Evolutionary conservation across 2,797 vertebrate species (phyloP).

Genomic region (Acanthurus lineatus): DNA sequence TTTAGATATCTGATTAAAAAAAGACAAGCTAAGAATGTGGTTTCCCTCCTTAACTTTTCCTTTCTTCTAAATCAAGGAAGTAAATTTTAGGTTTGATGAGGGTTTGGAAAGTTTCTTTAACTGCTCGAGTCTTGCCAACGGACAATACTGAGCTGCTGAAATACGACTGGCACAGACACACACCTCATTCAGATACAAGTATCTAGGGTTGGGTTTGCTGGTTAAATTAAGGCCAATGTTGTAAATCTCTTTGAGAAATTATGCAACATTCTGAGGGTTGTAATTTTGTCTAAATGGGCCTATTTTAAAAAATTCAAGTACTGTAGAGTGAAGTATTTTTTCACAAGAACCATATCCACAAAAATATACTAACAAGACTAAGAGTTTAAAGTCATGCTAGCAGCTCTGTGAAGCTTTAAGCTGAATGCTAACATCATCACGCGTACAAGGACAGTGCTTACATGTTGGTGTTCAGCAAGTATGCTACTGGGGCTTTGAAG

Average conservation of each 20-base stretch:
- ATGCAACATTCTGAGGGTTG: slow-evolving; percentile 8
- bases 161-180: slow-evolving; percentile 18
- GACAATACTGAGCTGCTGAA: slow-evolving; percentile 27
- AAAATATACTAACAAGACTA: background rate
- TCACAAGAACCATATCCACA: background rate
- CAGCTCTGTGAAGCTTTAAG: background rate
- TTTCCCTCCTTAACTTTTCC: slow-evolving; percentile 18
- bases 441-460: background rate
- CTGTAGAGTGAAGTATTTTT: background rate
- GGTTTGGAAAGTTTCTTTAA: slow-evolving; percentile 48
- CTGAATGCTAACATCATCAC: background rate
- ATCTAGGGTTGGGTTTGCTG: background rate
- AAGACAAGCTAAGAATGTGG: slow-evolving; percentile 27
- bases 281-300: background rate
- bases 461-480: background rate
- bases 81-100: slow-evolving; percentile 40
- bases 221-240: background rate
- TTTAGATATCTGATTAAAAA: slow-evolving; percentile 37
- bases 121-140: slow-evolving; percentile 28
- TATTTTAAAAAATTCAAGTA: background rate
- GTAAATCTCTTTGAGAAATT: background rate
- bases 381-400: background rate
- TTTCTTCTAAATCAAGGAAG: slow-evolving; percentile 33
- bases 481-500: background rate
- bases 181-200: slow-evolving; percentile 24